A percentile compares a stretch with the other conserved stretches of the same genome.
Conservation (phyloP, 1,140 invertebrate species). For the Lasioglossum baleicum region DNA sequence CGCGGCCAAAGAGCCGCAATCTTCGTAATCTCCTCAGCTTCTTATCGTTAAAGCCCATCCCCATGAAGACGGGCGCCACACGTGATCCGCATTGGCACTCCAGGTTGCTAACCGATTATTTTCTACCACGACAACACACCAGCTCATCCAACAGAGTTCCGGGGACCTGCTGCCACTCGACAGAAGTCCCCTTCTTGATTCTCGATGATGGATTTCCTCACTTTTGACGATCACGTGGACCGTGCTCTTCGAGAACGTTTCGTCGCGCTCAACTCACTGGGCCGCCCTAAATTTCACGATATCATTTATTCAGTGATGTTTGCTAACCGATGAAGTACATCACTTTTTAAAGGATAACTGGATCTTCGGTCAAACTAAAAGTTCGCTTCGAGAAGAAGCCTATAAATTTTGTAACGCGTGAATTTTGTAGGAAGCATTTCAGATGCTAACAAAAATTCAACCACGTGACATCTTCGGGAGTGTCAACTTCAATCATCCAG, state of each 20-base stretch:
- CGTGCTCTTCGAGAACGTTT: background rate
- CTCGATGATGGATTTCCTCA: background rate
- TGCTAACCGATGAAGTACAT: no score
- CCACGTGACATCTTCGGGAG: no score
- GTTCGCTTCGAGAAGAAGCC: no score
- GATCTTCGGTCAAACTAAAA: no score
- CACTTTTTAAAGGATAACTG: no score
- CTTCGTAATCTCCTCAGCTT: conserved; percentile 81
- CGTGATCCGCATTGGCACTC: conserved; percentile 79
- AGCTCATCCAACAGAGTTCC: conserved; percentile 48
- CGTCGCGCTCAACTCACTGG: background rate
- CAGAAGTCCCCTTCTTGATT: background rate
- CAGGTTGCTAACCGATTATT: conserved; percentile 72
- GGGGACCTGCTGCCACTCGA: no score
- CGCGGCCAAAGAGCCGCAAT: conserved; percentile 83
- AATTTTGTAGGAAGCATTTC: no score
- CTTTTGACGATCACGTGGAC: background rate
- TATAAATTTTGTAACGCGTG: no score
- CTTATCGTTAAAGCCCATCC: conserved; percentile 82
- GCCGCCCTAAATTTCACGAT: background rate
- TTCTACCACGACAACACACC: conserved; percentile 57
- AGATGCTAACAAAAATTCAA: no score
- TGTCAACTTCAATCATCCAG: no score
- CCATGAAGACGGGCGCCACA: conserved; percentile 77
- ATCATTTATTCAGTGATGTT: no score